Evolutionary conservation across 2,888 invertebrate species (phyloP), one percentile per base, ranked within the genome.

Genomic region (Cyaniris semiargus): DNA sequence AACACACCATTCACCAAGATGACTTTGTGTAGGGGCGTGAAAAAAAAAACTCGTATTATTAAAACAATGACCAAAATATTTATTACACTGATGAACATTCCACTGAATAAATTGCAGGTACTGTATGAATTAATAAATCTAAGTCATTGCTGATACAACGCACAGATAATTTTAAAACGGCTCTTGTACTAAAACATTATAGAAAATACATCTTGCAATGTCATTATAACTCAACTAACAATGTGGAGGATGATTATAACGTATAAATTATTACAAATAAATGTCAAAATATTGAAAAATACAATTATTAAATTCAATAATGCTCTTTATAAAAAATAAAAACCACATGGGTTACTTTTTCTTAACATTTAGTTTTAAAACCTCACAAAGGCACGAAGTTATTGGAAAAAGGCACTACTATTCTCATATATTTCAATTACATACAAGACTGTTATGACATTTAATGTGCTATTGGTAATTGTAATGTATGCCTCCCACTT

Each of bases 61-160:
- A 80, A 76, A 74, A 60, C 78, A 87, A 88, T 91, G 91, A 91
- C 89, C 89, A 89, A 92, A 91, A 90, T 91, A 90, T 94, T 93
- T 93, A 94, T 93, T 93, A 91, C 89, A 90, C 88, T 90, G 89
- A 92, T 91, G 89, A 92, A 88, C 87, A 85, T 89, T 90, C 91
- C 88, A 92, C 86, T 85, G 82, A 88, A 87, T 91, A 90, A 91
- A 91, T 91, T 91, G 91, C 94, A 94, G 94, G 94, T 94, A 94
- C 94, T 86, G 89, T 91, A 90, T 90, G 34, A 78, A 89, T 88
- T 89, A 89, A 87, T 86, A 83, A 83, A 86, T 82, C 84, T 84
- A 84, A 83, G 83, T 81, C 81, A 82, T 83, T 85, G 87, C 81
- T 84, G 85, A 85, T 86, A 84, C 81, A 84, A 53, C 15, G 13